Evolutionary conservation across 2,888 invertebrate genomes (phyloP).

Genomic region (Brenthis daphne): DNA sequence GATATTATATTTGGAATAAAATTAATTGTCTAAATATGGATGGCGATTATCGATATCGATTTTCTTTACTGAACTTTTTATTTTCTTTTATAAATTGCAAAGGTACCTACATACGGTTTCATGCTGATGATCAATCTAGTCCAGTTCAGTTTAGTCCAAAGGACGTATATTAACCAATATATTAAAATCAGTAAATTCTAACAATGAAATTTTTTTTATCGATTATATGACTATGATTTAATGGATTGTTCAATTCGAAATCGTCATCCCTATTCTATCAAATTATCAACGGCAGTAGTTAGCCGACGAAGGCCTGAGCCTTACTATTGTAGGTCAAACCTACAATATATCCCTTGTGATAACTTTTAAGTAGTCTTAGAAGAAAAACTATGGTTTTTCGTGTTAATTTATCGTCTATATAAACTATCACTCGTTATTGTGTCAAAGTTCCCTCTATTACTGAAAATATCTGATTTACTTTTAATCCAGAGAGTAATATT

Average conservation of each 20-base stretch:
- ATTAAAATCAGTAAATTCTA: background rate
- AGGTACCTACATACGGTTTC: background rate
- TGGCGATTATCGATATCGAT: constrained; percentile 18
- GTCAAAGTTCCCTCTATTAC: constrained; percentile 42
- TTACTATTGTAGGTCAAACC: constrained; percentile 55
- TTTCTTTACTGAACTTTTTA: background rate
- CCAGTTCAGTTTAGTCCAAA: constrained; percentile 8
- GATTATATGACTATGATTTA: background rate
- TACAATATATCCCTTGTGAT: constrained; percentile 62
- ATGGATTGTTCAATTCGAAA: background rate
- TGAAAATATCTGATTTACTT: constrained; percentile 30
- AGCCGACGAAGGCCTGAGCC: constrained; percentile 26
- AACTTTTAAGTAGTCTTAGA: constrained; percentile 48
- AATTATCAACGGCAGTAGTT: constrained; percentile 7
- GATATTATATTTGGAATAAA: constrained; percentile 36
- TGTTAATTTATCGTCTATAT: constrained; percentile 33
- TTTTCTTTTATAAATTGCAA: background rate
- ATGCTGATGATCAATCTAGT: background rate
- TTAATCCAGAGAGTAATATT: constrained; percentile 33
- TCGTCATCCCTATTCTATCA: constrained; percentile 14
- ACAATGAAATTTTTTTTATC: background rate
- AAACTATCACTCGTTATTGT: constrained; percentile 44
- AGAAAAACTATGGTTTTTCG: constrained; percentile 31
- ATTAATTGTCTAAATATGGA: constrained; percentile 19
- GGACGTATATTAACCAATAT: background rate